Base-by-base conservation (phyloP, 2,888 invertebrate genomes). In the Nowickia ferox region DNA sequence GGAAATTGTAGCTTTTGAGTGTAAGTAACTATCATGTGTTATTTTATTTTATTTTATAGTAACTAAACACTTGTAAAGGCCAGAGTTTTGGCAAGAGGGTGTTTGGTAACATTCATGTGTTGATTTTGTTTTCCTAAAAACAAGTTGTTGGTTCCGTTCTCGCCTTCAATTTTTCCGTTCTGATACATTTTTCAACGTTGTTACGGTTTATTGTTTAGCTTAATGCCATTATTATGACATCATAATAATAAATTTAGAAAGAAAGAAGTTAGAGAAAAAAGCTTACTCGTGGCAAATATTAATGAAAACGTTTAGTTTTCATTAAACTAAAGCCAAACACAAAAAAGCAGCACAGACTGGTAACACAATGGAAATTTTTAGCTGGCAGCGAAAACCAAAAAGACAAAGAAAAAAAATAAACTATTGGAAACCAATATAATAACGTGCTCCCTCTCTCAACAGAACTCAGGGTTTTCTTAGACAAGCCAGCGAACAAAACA, bases 211-310 rank as follows among this genome's bases (percentile, higher is more conserved):
- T 69, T 63, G 72, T 72, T 68, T 68, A 81, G 72, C 68, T 69
- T 44, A 74, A 42, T 74, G 59, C 72, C 44, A 77, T 84, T 84
- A 81, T 77, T 77, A 30, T 84, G 72, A 74, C 68, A 82, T 84
- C 68, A 84, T 84, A 81, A 81, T 80, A 76, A 84, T 81, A 72
- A 84, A 81, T 84, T 81, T 72, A 66, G 72, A 74, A 59, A 68
- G 9, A 40, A 46, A 38, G 38, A 15, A 38, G 30, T 1, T 38
- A 30, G 48, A 9, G 15, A 6, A 40, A 42, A 42, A 15, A 40
- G 9, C 11, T 30, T 51, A 74, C 68, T 81, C 61, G 66, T 66
- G 81, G 66, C 48, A 81, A 84, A 77, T 77, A 77, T 84, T 84
- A 84, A 81, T 77, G 68, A 69, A 77, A 84, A 66, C 77, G 77